phyloP scores from a whole-genome alignment of 1,140 invertebrate genomes.

The Pteromalus puparum region DNA sequence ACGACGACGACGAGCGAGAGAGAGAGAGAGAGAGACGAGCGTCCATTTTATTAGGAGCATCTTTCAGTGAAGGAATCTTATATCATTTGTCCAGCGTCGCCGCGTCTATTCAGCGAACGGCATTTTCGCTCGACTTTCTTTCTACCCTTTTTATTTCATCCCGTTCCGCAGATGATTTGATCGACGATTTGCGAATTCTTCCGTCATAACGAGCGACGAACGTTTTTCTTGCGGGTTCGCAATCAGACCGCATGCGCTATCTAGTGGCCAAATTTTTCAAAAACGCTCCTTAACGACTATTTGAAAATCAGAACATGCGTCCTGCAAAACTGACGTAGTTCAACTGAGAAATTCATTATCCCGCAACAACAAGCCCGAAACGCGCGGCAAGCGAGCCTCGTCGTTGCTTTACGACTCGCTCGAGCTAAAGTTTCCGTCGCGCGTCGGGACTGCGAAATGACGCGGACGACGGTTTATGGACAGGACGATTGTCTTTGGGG shows the following conservation, averaged over 20 bases:
- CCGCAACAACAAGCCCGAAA: background rate
- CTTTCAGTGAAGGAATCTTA: constrained; percentile 66
- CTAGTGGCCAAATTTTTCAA: background rate
- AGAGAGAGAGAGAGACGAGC: constrained; percentile 52
- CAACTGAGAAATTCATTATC: constrained; percentile 1
- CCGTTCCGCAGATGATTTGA: background rate
- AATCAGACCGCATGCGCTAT: too few relatives aligned
- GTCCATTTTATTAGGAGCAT: constrained; percentile 68
- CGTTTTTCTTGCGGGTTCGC: too few relatives aligned
- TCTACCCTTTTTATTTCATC: background rate
- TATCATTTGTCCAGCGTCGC: constrained; percentile 66
- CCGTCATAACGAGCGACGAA: background rate
- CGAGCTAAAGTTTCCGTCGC: constrained; percentile 8
- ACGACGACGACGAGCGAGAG: background rate
- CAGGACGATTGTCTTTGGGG: constrained; percentile 36
- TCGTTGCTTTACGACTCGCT: constrained; percentile 31
- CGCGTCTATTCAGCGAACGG: constrained; percentile 60
- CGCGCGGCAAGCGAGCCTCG: background rate
- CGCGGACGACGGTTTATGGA: constrained; percentile 38
- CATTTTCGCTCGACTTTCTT: background rate
- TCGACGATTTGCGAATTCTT: background rate
- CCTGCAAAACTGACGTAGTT: background rate
- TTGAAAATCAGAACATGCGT: background rate
- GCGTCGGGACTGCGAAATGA: constrained; percentile 28
- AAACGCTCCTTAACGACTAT: background rate